Evolutionary conservation across 2,888 invertebrate species (phyloP), one percentile per base, ranked within the genome.

Genomic region (Ichneumoninae sp.): DNA sequence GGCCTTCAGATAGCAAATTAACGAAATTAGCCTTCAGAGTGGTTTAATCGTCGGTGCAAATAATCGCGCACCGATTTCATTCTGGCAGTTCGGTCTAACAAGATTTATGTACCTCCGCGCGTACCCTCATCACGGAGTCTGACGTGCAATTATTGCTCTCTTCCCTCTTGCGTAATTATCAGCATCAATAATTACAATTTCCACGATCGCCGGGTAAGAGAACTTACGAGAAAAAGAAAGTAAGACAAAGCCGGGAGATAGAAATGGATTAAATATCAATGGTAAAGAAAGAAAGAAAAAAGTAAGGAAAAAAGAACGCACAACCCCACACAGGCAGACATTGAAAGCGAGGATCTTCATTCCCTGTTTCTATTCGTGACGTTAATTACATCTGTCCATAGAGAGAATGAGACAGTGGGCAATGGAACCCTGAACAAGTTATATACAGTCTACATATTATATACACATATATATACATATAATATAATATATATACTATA

Each of bases 331-430:
- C 36, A 10, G 70, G 6, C 19, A 19, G 71, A 30, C 16, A 57
- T 36, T 7, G 57, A 54, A 19, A 57, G 54, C 57, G 8, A 30
- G 80, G 65, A 80, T 84, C 81, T 80, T 87, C 87, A 84, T 88
- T 87, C 84, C 86, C 87, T 88, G 88, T 89, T 90, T 88, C 87
- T 86, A 88, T 88, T 88, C 86, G 62, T 87, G 79, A 87, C 89
- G 88, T 90, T 92, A 91, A 92, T 91, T 91, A 90, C 90, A 90
- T 91, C 90, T 89, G 88, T 87, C 88, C 89, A 91, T 88, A 87
- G 85, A 88, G 71, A 75, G 83, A 78, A 47, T 65, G 47, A 68
- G 69, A 62, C 40, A 78, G 57, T 47, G 57, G 80, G 36, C 57
- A 74, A 75, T 60, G 68, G 74, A 75, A 60, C 52, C 13, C 52